Percentiles rank a stretch among this genome's conserved stretches.
These are phyloP conservation scores for Saxidomus purpurata DNA, from an alignment of 1,140 invertebrate species.

Conservation along the genomic window DNA sequence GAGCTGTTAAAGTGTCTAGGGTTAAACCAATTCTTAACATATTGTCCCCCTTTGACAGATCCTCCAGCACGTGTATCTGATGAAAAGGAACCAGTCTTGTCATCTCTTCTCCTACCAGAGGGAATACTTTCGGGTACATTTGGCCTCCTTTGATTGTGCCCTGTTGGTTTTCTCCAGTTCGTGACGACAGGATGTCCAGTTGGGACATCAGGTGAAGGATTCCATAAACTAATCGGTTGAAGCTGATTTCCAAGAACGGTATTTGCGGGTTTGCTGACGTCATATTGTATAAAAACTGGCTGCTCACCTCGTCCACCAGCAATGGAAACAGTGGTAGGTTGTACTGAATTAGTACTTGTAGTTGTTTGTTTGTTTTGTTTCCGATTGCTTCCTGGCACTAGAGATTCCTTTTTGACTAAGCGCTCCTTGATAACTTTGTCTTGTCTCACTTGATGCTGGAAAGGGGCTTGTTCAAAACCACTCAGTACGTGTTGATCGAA, in stretches of 20 bases:
- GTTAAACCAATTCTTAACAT: neutral
- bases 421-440: neutral
- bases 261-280: neutral
- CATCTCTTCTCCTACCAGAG: neutral
- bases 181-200: neutral
- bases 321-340: neutral
- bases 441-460: neutral
- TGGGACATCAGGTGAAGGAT: neutral
- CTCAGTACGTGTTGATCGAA: neutral
- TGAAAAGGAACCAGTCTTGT: neutral
- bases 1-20: neutral
- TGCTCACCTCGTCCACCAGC: neutral
- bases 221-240: constrained; percentile 31
- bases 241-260: constrained; percentile 3
- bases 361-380: neutral
- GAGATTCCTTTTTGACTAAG: too few relatives aligned
- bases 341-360: neutral
- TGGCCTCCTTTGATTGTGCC: neutral
- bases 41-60: neutral
- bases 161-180: neutral
- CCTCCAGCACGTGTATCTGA: neutral
- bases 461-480: neutral
- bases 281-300: neutral
- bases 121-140: neutral
- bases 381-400: too few relatives aligned